Percentiles rank a stretch among this genome's conserved stretches.
These are phyloP conservation scores for Parnassius apollo DNA, from an alignment of 2,888 invertebrate genomes.

Conservation along the genomic window DNA sequence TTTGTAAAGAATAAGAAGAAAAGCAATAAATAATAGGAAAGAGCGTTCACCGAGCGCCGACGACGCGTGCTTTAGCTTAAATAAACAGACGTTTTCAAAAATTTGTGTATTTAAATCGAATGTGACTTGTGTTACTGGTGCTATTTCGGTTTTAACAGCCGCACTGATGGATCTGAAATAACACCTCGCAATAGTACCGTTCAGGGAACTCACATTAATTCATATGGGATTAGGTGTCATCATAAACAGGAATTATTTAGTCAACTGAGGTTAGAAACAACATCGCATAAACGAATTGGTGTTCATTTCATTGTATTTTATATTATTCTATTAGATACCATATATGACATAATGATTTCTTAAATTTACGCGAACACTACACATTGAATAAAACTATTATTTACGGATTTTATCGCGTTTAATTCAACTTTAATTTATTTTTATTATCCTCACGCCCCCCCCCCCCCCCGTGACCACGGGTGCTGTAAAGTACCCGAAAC, in stretches of 20 bases:
- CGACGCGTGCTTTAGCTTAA: conserved; percentile 73
- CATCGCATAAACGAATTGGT: conserved; percentile 54
- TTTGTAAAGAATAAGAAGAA: conserved; percentile 20
- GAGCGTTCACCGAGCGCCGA: conserved; percentile 30
- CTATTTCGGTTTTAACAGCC: conserved; percentile 75
- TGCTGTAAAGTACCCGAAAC: no score
- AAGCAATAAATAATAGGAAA: conserved; percentile 36
- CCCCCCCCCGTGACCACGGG: no score
- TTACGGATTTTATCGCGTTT: no score
- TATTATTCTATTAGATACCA: no score
- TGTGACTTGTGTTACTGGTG: conserved; percentile 75
- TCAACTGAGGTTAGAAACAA: conserved; percentile 78
- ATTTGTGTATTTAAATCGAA: conserved; percentile 79
- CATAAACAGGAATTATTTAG: conserved; percentile 81
- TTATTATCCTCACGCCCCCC: no score
- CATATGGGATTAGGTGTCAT: conserved; percentile 80
- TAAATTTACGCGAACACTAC: no score
- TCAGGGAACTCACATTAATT: conserved; percentile 74
- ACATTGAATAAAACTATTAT: no score
- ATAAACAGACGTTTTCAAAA: conserved; percentile 79
- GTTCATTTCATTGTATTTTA: conserved; percentile 38
- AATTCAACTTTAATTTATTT: no score
- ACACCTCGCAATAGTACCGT: conserved; percentile 64
- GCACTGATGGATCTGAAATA: conserved; percentile 73
- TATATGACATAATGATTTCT: no score